Evolutionary conservation across 2,888 invertebrate species (phyloP), one percentile per base, ranked within the genome.

Genomic region (Platynereis dumerilii): DNA sequence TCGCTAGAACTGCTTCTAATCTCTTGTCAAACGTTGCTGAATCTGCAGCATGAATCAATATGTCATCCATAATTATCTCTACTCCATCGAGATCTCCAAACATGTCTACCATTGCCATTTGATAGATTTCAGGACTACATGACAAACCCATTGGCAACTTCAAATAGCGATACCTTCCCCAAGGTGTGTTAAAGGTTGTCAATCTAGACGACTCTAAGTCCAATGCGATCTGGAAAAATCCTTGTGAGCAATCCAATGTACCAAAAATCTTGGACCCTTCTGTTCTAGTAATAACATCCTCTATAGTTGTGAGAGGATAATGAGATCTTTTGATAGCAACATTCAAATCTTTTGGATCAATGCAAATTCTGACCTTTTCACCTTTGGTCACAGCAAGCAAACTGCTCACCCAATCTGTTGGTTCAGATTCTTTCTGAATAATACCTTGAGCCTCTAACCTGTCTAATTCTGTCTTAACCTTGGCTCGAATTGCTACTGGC

Each of bases 101-200:
- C 52, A 7, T 3, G 7, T 3, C 3, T 17, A 5, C 5, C 24
- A 24, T 52, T 17, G 3, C 20, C 3, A 3, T 3, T 17, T 52
- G 52, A 22, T 7, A 52, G 7, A 22, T 17, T 24, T 24, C 52
- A 20, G 24, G 7, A 52, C 5, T 7, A 24, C 24, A 20, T 17
- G 3, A 5, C 5, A 22, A 7, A 3, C 20, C 52, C 52, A 22
- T 22, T 10, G 52, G 52, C 20, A 52, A 10, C 7, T 17, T 24
- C 5, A 20, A 17, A 52, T 52, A 52, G n/a, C 52, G 24, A 52
- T 52, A 52, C 52, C 52, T 3, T 5, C 52, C 52, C 3, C 3
- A 52, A 3, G 52, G 52, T 17, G 52, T 52, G 24, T 52, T 52
- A 17, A 52, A 52, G 52, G 52, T 52, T 10, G 52, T 52, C 7